Evolutionary conservation across 2,797 vertebrate genomes (phyloP).

Genomic region (Emys orbicularis): DNA sequence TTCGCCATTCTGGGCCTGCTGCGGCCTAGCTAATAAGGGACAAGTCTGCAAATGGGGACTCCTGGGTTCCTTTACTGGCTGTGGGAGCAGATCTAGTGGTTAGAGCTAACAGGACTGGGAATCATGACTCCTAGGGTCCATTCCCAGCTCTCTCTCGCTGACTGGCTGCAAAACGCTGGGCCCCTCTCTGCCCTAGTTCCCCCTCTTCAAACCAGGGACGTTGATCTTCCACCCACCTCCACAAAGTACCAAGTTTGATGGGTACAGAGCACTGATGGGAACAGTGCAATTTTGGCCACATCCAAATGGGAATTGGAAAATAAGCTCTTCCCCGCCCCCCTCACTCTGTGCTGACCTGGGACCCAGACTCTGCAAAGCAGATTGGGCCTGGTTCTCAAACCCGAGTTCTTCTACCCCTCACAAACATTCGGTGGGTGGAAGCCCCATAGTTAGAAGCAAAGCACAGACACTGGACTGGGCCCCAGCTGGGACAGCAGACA

Average conservation of each 20-base stretch:
- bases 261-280: neutral
- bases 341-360: neutral
- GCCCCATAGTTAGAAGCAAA: neutral
- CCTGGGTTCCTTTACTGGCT: too few species aligned
- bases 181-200: neutral
- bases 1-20: neutral
- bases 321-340: too few species aligned
- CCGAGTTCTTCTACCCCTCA: neutral
- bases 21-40: neutral
- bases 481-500: neutral
- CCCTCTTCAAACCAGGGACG: neutral
- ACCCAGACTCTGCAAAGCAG: neutral
- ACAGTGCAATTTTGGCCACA: neutral
- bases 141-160: neutral
- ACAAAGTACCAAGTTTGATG: neutral
- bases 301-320: neutral
- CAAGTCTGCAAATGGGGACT: neutral
- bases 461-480: neutral
- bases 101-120: too few species aligned
- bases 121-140: neutral
- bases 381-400: neutral
- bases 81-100: too few species aligned
- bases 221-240: neutral
- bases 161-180: neutral
- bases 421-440: neutral